These are phyloP conservation scores for Syngnathus floridae DNA, from an alignment of 2,113 vertebrate genomes.

Conservation along the genomic window DNA sequence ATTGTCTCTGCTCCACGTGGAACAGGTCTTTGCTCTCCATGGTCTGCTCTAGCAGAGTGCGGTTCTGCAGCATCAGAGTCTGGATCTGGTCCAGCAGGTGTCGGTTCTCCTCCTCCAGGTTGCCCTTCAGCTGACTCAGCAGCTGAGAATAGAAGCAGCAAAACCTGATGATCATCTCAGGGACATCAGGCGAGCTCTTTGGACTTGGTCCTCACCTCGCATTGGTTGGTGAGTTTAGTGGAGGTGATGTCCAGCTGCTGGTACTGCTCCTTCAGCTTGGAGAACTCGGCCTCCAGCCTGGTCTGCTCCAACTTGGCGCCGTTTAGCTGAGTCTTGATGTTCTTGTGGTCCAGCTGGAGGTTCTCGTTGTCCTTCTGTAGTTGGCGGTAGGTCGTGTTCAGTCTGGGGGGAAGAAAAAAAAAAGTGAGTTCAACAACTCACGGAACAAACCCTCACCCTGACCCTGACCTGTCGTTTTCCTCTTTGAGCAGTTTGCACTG, in stretches of 20 bases:
- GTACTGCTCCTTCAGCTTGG: constrained; percentile 90
- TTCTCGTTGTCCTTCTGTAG: constrained; percentile 87
- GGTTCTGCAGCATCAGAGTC: constrained; percentile 96
- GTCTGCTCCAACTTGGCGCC: constrained; percentile 90
- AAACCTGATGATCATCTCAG: too few relatives aligned
- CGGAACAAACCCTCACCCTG: too few relatives aligned
- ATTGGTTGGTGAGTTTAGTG: constrained; percentile 94
- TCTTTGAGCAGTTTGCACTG: constrained; percentile 83
- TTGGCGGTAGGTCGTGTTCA: constrained; percentile 79
- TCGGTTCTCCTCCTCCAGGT: constrained; percentile 96
- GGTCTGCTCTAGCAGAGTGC: constrained; percentile 92
- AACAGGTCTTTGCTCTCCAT: constrained; percentile 99
- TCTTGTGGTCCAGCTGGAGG: constrained; percentile 92
- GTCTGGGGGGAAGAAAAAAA: constrained; percentile 39
- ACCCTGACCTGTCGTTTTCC: constrained; percentile 83
- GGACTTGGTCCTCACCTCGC: constrained; percentile 74
- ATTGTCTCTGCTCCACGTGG: constrained; percentile 96
- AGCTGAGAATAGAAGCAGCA: constrained; percentile 65
- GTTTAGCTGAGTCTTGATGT: constrained; percentile 85
- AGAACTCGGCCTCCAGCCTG: constrained; percentile 91
- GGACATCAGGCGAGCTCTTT: not conserved
- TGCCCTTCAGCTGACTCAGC: constrained; percentile 95
- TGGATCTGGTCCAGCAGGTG: constrained; percentile 97
- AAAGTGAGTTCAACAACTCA: too few relatives aligned
- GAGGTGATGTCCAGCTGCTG: constrained; percentile 96